Evolutionary conservation across 2,113 vertebrate genomes (phyloP), one percentile per base, ranked within the genome.

Genomic region (Phyllostomus discolor): DNA sequence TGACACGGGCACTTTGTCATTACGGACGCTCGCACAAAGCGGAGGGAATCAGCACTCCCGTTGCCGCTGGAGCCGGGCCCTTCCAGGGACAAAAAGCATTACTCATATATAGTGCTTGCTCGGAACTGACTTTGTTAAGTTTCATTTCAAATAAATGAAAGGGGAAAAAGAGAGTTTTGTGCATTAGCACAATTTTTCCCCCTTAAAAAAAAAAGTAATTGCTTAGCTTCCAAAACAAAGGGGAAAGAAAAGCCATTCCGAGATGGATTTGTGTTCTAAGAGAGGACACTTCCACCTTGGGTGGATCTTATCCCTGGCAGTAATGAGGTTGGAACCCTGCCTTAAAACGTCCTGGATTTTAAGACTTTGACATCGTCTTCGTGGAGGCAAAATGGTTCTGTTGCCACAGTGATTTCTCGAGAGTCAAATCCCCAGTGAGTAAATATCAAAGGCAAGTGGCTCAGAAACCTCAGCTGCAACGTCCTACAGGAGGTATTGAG

Each of bases 1-100:
- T 98, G 98, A 98, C 98, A 98, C 57, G 97, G 97, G 98, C 79
- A 98, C 96, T 98, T 98, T 98, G 98, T 98, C 98, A 98, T 97
- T 96, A 97, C 4, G 79, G 97, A 96, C 64, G 96, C 94, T 67
- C 93, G 86, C 93, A 98, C 97, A 98, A 98, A 98, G 98, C 97
- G 5, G 90, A 41, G 41, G 86, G 91, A 92, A 96, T 97, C 95
- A 97, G 98, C 97, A 93, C 96, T 98, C 98, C 97, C 72, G 20
- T 28, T 28, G 94, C 86, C 95, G 83, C 95, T 96, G 41, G 92
- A 98, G 96, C 96, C 97, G 93, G 87, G 93, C 94, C 93, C 94
- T 46, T 97, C 98, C 97, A 59, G 62, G 97, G 98, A 98, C 95
- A 97, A 97, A 98, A 98, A 96, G 95, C 96, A 97, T 97, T 98